These are phyloP conservation scores for Hymenopus coronatus DNA, from an alignment of 2,888 invertebrate genomes.

Conservation along the genomic window DNA sequence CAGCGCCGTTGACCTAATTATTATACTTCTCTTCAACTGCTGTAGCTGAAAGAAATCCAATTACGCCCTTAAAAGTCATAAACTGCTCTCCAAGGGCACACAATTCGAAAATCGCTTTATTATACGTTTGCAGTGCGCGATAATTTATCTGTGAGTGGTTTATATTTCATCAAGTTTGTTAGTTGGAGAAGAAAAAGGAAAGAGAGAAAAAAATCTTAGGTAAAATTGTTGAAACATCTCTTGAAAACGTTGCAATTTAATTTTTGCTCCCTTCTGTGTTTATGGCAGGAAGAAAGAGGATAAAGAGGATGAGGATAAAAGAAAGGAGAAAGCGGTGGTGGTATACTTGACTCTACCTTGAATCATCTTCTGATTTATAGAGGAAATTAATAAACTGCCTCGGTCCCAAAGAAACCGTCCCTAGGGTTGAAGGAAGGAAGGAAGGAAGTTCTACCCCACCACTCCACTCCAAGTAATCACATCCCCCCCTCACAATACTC, in stretches of 20 bases:
- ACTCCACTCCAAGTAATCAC: conserved; percentile 17
- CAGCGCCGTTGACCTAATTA: background rate
- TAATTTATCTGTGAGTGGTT: background rate
- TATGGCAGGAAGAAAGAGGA: background rate
- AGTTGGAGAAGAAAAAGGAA: background rate
- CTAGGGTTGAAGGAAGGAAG: background rate
- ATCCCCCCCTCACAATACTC: conserved; percentile 1
- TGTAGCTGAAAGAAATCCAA: background rate
- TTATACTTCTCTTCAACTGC: background rate
- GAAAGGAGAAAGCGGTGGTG: background rate
- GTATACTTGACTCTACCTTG: background rate
- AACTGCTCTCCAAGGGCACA: background rate
- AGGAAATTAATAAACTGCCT: conserved; percentile 22
- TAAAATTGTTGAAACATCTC: background rate
- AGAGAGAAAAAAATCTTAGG: background rate
- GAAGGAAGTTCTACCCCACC: background rate
- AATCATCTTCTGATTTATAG: conserved; percentile 22
- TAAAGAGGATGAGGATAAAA: background rate
- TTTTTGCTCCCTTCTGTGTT: background rate
- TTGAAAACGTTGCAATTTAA: background rate
- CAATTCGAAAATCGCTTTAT: background rate
- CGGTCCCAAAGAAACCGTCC: conserved; percentile 11
- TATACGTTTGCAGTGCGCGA: background rate
- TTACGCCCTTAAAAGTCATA: background rate
- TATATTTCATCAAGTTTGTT: background rate